Evolutionary conservation across 30 jellyfish, hydroid and myxozoan genomes (phyloP).

Genomic region (Chrysaora quinquecirrha): DNA sequence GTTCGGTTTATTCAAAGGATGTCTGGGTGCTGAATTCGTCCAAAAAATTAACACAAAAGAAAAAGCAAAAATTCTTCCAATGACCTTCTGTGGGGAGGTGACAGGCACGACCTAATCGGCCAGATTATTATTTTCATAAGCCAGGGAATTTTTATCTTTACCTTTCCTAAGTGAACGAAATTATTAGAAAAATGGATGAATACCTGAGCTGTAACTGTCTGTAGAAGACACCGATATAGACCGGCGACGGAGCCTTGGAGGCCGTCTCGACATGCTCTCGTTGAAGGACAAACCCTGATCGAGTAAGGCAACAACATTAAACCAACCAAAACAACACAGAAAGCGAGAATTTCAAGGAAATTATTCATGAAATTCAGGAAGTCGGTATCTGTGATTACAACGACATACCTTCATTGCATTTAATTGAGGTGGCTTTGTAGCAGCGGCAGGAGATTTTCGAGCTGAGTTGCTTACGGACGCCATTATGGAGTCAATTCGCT

Average conservation of each 20-base stretch:
- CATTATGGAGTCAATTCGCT: slow-evolving; percentile 83
- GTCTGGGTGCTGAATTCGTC: too few species aligned
- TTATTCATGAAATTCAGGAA: neutral
- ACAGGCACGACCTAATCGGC: too few species aligned
- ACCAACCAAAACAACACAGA: neutral
- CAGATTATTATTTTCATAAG: too few species aligned
- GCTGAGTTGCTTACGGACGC: slow-evolving; percentile 90
- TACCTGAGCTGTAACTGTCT: slow-evolving; percentile 99
- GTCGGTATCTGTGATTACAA: neutral
- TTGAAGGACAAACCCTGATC: slow-evolving; percentile 91
- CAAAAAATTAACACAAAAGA: too few species aligned
- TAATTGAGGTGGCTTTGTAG: slow-evolving; percentile 92
- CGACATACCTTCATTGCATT: slow-evolving; percentile 88
- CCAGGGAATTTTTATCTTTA: too few species aligned
- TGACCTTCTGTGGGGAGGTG: too few species aligned
- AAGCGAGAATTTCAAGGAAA: slow-evolving; percentile 12
- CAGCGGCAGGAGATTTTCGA: slow-evolving; percentile 99
- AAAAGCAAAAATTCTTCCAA: too few species aligned
- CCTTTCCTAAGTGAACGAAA: too few species aligned
- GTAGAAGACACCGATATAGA: slow-evolving; percentile 94
- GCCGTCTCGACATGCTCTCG: slow-evolving; percentile 92
- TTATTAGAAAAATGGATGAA: too few species aligned
- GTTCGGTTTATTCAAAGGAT: too few species aligned
- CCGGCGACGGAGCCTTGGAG: slow-evolving; percentile 89
- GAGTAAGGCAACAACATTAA: neutral